Base-by-base conservation (phyloP, 2,113 vertebrate genomes). In the Hippotragus niger region DNA sequence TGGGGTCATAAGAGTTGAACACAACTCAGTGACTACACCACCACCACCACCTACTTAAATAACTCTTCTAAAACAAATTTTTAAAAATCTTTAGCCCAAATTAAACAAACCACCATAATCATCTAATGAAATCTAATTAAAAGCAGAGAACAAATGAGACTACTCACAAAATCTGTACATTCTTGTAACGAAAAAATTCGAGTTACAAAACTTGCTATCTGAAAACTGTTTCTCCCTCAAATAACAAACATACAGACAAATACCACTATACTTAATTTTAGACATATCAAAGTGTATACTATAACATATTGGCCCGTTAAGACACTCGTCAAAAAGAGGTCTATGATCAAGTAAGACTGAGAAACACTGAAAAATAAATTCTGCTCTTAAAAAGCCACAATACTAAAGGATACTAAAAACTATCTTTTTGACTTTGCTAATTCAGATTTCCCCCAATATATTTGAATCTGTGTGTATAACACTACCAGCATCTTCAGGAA, bases 101-200 rank as follows among this genome's bases (percentile, higher is more conserved):
- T 95, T 81, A 95, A 96, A 71, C n/a, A 50, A 90, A 55, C 25
- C 21, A 93, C 9, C 25, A 83, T 71, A 95, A 74, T 88, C 9
- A 91, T 50, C 36, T 95, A 96, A 84, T 81, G 82, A 57, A 87
- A 76, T 4, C 47, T 94, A 95, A 90, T 81, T 90, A 94, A 92
- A 90, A 96, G 47, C n/a, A 90, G 4, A 45, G n/a, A 92, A 50
- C n/a, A 95, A 88, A 95, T 62, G 2, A 91, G 36, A 85, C 47
- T 93, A 97, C 27, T 64, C n/a, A 92, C 17, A 97, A 88, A 94
- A 86, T 93, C 47, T 85, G 12, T 83, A 93, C 33, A 67, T 96
- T 89, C 29, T 90, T 95, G 3, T 45, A 45, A 60, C 58, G 50
- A 62, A 86, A 74, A 43, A 81, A n/a, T 60, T 57, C 31, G 10